Percentiles rank a stretch among this genome's conserved stretches.
phyloP scores from a whole-genome alignment of 2,113 vertebrate genomes.

The Cyanistes caeruleus region DNA sequence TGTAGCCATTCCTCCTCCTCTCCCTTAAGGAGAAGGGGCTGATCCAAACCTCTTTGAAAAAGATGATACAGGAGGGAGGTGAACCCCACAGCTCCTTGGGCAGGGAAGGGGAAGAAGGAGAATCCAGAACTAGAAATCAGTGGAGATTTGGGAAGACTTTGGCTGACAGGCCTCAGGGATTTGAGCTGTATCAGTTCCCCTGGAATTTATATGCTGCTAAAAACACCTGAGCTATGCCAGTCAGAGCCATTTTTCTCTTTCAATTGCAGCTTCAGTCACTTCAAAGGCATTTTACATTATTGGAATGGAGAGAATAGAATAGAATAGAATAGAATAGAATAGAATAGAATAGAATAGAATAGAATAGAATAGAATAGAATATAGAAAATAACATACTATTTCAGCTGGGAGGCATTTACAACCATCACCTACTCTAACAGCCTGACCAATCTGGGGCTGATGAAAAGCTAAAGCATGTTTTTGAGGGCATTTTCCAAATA shows the following conservation, averaged over 20 bases:
- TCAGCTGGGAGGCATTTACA: background rate
- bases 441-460: background rate
- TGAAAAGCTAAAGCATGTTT: background rate
- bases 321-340: background rate
- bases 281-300: background rate
- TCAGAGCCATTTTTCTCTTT: background rate
- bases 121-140: background rate
- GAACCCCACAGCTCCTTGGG: background rate
- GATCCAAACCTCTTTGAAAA: background rate
- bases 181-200: background rate
- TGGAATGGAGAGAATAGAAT: background rate
- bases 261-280: background rate
- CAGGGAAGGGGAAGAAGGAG: background rate
- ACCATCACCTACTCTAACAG: background rate
- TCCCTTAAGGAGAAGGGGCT: background rate
- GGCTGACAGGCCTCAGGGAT: background rate
- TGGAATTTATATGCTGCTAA: background rate
- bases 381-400: background rate
- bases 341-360: background rate
- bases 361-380: background rate
- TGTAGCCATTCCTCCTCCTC: background rate
- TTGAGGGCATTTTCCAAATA: background rate
- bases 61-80: background rate
- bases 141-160: background rate
- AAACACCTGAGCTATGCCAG: background rate